Percentiles rank a stretch among this genome's conserved stretches.
Conservation (phyloP, 2,888 invertebrate genomes). For the Baccha elongata region DNA sequence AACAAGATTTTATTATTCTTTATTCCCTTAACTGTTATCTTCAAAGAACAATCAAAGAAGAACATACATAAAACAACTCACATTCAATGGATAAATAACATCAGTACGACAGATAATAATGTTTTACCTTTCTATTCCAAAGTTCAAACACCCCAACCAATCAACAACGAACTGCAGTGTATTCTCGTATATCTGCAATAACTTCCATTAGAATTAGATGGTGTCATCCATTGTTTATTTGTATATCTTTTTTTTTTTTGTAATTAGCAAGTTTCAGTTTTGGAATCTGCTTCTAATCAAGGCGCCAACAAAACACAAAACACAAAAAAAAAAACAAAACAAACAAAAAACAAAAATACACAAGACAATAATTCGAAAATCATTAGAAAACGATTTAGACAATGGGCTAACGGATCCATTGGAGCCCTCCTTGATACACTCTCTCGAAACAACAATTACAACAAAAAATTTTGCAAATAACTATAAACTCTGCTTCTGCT, state of each 20-base stretch:
- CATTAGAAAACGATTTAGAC: conserved; percentile 74
- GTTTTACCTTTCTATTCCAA: no score
- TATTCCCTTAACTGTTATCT: no score
- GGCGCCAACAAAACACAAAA: conserved; percentile 40
- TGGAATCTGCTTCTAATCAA: conserved; percentile 66
- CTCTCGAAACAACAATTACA: conserved; percentile 23
- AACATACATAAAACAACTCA: no score
- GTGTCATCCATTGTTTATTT: conserved; percentile 58
- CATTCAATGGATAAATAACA: no score
- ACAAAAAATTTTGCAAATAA: conserved; percentile 32
- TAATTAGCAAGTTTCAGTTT: conserved; percentile 64
- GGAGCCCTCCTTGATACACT: conserved; percentile 17
- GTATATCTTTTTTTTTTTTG: conserved; percentile 39
- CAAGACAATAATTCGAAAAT: conserved; percentile 70
- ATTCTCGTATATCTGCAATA: conserved; percentile 50
- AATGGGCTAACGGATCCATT: conserved; percentile 59
- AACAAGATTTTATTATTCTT: no score
- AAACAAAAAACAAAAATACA: conserved; percentile 7
- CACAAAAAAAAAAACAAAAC: conserved; percentile 4
- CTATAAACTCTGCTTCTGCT: conserved; percentile 10
- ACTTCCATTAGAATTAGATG: conserved; percentile 66
- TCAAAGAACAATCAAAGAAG: no score
- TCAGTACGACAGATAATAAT: no score
- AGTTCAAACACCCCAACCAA: conserved; percentile 57
- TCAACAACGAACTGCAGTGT: conserved; percentile 58